Percentiles rank a stretch among this genome's conserved stretches.
Conservation (phyloP, 1,140 invertebrate genomes). For the Sinella curviseta region DNA sequence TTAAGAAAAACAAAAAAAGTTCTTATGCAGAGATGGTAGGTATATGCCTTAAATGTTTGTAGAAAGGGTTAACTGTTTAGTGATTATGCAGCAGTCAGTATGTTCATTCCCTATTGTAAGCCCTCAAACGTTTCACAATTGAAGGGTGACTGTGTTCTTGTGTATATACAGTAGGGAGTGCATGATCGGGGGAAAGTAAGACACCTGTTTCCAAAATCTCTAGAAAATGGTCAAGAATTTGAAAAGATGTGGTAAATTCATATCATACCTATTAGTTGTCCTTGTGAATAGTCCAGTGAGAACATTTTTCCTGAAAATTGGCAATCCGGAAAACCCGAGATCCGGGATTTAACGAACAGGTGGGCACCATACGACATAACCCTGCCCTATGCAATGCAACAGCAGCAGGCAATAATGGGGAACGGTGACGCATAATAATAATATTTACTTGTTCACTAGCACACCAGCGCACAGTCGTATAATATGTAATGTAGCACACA, state of each 20-base stretch:
- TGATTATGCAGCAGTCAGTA: too few relatives aligned
- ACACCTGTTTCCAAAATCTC: slow-evolving; percentile 19
- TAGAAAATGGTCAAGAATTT: not conserved
- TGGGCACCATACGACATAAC: not conserved
- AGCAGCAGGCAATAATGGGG: too few relatives aligned
- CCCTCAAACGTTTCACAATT: too few relatives aligned
- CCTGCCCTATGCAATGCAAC: not conserved
- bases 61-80: too few relatives aligned
- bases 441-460: not conserved
- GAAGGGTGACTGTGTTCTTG: too few relatives aligned
- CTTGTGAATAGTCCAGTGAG: not conserved
- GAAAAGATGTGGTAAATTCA: not conserved
- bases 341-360: slow-evolving; percentile 13
- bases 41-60: too few relatives aligned
- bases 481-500: not conserved
- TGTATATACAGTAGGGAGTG: not conserved
- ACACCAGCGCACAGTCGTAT: not conserved
- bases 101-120: too few relatives aligned
- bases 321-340: slow-evolving; percentile 13
- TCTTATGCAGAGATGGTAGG: too few relatives aligned
- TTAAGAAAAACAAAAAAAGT: too few relatives aligned
- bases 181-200: not conserved
- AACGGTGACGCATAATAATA: not conserved
- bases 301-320: not conserved
- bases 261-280: not conserved